Percentiles rank a stretch among this genome's conserved stretches.
phyloP scores from a whole-genome alignment of 37 sponge, comb jelly and placozoan species.

The Eunapius fragilis region DNA sequence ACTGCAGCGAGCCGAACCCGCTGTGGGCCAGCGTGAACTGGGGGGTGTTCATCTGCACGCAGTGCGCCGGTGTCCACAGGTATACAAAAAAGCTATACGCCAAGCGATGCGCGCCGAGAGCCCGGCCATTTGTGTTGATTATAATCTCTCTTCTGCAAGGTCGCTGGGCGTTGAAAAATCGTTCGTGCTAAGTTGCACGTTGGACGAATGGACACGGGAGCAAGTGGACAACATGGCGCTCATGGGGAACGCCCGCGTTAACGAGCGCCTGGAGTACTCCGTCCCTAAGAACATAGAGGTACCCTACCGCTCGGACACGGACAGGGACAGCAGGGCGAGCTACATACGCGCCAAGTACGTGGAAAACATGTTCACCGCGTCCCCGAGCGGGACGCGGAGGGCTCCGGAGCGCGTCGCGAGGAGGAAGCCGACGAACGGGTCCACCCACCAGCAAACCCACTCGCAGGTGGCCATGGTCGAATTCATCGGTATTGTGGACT shows the following conservation, averaged over 20 bases:
- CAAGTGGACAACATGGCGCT: conserved; percentile 70
- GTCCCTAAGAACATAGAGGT: conserved; percentile 83
- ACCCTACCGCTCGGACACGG: conserved; percentile 68
- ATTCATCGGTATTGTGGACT: conserved; percentile 74
- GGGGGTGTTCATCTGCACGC: conserved; percentile 83
- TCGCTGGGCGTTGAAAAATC: conserved; percentile 80
- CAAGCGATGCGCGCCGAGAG: not conserved
- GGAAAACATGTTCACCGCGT: conserved; percentile 53
- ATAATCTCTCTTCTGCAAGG: not conserved
- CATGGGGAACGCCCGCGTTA: conserved; percentile 66
- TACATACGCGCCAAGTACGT: conserved; percentile 84
- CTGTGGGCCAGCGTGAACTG: conserved; percentile 86
- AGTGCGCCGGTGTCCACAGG: conserved; percentile 91
- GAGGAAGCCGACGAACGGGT: conserved; percentile 3
- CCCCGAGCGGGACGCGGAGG: conserved; percentile 19
- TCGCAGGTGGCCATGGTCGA: conserved; percentile 69
- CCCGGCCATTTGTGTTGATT: too few relatives aligned
- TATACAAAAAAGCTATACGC: conserved; percentile 12
- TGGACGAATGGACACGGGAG: conserved; percentile 72
- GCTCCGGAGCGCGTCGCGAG: conserved; percentile 59
- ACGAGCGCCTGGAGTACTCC: conserved; percentile 64
- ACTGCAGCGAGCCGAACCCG: conserved; percentile 82
- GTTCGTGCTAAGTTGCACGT: conserved; percentile 68
- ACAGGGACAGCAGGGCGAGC: conserved; percentile 72
- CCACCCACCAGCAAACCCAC: not conserved